Percentiles rank a stretch among this genome's conserved stretches.
These are phyloP conservation scores for Florisuga fusca DNA, from an alignment of 2,797 vertebrate species.

Conservation along the genomic window DNA sequence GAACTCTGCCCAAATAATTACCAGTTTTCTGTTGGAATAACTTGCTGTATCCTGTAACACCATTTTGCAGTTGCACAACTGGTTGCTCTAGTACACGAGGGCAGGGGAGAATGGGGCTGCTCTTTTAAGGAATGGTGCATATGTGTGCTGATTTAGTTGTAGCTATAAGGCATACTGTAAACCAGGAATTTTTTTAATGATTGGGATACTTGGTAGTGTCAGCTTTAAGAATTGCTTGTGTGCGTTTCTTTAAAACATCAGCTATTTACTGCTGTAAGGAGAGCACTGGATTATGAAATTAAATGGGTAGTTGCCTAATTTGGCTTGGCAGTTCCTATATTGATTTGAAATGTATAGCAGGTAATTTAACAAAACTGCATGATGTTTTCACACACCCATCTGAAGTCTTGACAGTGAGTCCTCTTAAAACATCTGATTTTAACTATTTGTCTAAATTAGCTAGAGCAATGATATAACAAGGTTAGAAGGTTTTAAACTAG, in stretches of 20 bases:
- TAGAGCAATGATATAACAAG: neutral
- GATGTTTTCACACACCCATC: neutral
- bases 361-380: neutral
- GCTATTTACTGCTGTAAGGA: neutral
- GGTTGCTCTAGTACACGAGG: neutral
- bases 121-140: neutral
- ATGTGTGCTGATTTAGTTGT: neutral
- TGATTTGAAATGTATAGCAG: neutral
- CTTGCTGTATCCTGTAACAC: too few relatives aligned
- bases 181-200: neutral
- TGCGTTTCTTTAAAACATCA: neutral
- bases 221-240: neutral
- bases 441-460: neutral
- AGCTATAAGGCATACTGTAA: neutral
- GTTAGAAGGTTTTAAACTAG: neutral
- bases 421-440: neutral
- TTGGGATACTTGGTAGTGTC: neutral
- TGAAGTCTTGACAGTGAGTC: neutral
- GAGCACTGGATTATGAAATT: neutral
- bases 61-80: neutral
- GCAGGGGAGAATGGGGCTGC: neutral
- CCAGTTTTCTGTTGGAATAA: too few relatives aligned
- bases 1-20: too few relatives aligned
- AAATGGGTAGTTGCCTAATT: neutral
- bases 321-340: neutral